Evolutionary conservation across 2,888 invertebrate genomes (phyloP), one percentile per base, ranked within the genome.

Genomic region (Lamellibrachia columna): DNA sequence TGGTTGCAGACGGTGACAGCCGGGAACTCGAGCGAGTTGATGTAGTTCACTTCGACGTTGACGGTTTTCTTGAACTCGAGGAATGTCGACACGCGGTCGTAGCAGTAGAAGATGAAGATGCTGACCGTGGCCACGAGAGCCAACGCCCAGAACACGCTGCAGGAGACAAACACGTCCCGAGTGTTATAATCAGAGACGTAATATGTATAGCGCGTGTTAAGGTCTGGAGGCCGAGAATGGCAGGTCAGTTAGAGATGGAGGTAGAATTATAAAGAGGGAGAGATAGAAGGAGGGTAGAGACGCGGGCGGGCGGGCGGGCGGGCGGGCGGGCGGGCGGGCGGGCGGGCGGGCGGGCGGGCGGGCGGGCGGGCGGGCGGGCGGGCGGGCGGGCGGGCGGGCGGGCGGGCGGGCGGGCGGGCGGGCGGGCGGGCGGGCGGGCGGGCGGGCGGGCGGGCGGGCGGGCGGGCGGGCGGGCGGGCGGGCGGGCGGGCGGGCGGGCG

Each of bases 1-100:
- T 93, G 93, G 90, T 93, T 93, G 91, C 93, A 93, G 40, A 93
- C n/a, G 22, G 93, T 93, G 11, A 93, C 93, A 1, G 93, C 91
- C 15, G 93, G 93, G 55, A 93, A 93, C 22, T 28, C 28, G 92
- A 93, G 92, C 11, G 90, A 91, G 52, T 52, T 9, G 8, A 93
- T 52, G 75, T 93, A 93, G 75, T 93, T 93, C 28, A 93, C 93
- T 53, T 93, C 93, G 53, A 93, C 93, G 91, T 93, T 93, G 60
- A 93, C 92, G 52, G 92, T 93, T 40, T 92, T 93, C 90, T 91
- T 92, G 92, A 58, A 93, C 55, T 93, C 28, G 15, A 93, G 90
- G 91, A 58, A 93, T 91, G 53, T 92, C 55, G n/a, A 60, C 91
- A 93, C 58, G 28, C 93, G 52, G 55, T 40, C 52, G 91, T 92